Base-by-base conservation (phyloP, 2,797 vertebrate species). In the Esox lucius region DNA sequence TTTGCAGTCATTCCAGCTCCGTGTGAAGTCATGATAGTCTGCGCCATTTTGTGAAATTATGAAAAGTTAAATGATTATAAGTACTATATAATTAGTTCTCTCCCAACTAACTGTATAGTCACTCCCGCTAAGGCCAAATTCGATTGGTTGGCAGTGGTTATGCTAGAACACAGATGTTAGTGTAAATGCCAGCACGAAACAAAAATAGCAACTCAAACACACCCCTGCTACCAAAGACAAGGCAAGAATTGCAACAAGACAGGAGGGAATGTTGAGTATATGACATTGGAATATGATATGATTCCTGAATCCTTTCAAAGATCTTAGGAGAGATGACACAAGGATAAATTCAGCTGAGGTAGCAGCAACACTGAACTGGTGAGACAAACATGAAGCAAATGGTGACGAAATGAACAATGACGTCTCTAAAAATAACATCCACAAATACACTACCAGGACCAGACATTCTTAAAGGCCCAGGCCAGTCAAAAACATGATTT, bases 341-440 rank as follows among this genome's bases (percentile, higher is more conserved):
- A 15, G 70, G 70, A 76, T 75, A 64, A 73, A 56, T 71, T 22
- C 75, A 68, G n/a, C 48, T 68, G 65, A 74, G 46, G 64, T 22
- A 39, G 51, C 70, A 35, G 5, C 49, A n/a, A 22, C 11, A 22
- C 56, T 75, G 39, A 28, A 49, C 13, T 33, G 39, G 8, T 28
- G 22, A 80, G n/a, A 35, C n/a, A 76, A 76, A 77, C 68, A 79
- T 82, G 19, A 8, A 56, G n/a, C 53, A 67, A 75, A 75, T 62
- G 4, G 31, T 56, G 53, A 22, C n/a, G 19, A 22, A 68, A 83
- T 78, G 28, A 62, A 51, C 48, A 80, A 71, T 71, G n/a, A 71
- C 49, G 73, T 77, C 78, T 81, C 39, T 78, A 33, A 81, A 86
- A 90, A 90, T 85, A 88, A 85, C 81, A 87, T 76, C 77, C 46